Base-by-base conservation (phyloP, 2,888 invertebrate genomes). In the Temnothorax unifasciatus region DNA sequence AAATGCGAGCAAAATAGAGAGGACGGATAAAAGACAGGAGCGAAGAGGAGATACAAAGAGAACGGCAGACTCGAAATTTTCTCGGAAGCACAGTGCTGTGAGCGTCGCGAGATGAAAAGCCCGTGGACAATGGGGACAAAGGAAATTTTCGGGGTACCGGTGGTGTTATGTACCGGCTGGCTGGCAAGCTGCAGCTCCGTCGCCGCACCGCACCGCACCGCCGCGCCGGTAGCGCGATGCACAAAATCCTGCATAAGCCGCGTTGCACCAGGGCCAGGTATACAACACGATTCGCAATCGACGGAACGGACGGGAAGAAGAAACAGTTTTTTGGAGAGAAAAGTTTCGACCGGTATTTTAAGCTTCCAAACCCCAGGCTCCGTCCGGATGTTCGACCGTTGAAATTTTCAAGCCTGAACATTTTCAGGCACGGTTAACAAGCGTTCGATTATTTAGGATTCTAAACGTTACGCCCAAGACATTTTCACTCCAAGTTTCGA, bases 91-190 rank as follows among this genome's bases (percentile, higher is more conserved):
- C 71, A 59, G 82, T 69, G 59, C 82, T 63, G 87, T 83, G 74
- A 87, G 84, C 61, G 77, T 79, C 76, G 86, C 74, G 83, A 82
- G 82, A 87, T 88, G 91, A 85, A 92, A 92, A 91, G 89, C 88
- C 86, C n/a, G 15, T 71, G 89, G 89, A 93, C 93, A 93, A 93
- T 92, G 86, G 82, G 93, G 91, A 93, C 93, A 93, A 93, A 93
- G 93, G 87, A 89, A 91, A 91, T 93, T 94, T 93, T 93, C 25
- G 44, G 44, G 91, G 91, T 83, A 73, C 59, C 91, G 87, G 90
- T 61, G 87, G 90, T 61, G 73, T 64, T 88, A 87, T 87, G 83
- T 88, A 91, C 87, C 86, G 87, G 92, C 93, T 92, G 92, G 90
- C 90, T 91, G 91, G 90, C 89, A 90, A 90, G 90, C 89, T 90